phyloP scores from a whole-genome alignment of 2,888 invertebrate genomes.

The Chironomus tentans region DNA sequence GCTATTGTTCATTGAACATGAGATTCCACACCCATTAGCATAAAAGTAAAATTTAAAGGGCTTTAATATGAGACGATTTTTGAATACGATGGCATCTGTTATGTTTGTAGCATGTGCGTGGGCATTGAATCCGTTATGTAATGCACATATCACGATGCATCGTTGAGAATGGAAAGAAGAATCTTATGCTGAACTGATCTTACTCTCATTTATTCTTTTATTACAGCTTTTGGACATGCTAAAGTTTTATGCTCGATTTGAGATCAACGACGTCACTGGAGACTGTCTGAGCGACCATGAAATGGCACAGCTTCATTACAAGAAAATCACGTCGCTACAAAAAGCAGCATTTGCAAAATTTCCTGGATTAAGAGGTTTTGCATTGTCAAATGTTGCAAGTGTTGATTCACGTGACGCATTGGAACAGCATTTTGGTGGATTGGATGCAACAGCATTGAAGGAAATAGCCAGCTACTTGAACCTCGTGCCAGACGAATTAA shows the following conservation, averaged over 20 bases:
- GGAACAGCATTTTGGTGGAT: constrained; percentile 69
- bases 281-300: constrained; percentile 89
- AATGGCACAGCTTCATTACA: constrained; percentile 89
- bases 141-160: neutral
- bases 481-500: constrained; percentile 67
- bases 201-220: constrained; percentile 34
- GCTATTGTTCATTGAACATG: too few relatives aligned
- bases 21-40: too few relatives aligned
- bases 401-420: constrained; percentile 84
- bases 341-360: constrained; percentile 90
- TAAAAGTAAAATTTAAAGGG: too few relatives aligned
- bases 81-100: too few relatives aligned
- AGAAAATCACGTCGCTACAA: constrained; percentile 81
- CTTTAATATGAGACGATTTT: too few relatives aligned
- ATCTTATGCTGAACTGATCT: too few relatives aligned
- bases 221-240: constrained; percentile 82
- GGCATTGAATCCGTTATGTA: neutral
- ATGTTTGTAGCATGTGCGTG: neutral
- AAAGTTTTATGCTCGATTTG: constrained; percentile 93
- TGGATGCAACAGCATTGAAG: constrained; percentile 66
- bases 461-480: constrained; percentile 80
- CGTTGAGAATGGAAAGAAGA: too few relatives aligned
- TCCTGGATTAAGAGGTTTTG: constrained; percentile 74
- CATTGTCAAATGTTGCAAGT: constrained; percentile 86
- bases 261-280: constrained; percentile 94